phyloP scores from a whole-genome alignment of 2,888 invertebrate species.

The Candidula unifasciata region DNA sequence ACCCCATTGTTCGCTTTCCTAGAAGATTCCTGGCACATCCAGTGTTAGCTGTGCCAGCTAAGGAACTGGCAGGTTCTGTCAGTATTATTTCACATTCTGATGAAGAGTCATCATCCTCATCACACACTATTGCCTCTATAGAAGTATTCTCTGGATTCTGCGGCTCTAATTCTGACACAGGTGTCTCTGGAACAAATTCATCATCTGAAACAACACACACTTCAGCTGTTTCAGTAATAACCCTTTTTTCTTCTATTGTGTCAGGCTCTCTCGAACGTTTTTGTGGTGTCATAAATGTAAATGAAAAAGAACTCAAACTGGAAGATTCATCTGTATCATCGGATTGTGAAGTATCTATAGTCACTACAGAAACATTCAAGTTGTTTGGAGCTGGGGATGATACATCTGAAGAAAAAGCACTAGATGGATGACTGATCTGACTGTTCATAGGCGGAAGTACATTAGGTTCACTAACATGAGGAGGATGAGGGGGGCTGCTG shows the following conservation, averaged over 20 bases:
- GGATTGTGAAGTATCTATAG: constrained; percentile 10
- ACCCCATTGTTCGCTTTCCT: constrained; percentile 18
- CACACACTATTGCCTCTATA: not conserved
- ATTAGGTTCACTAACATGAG: not conserved
- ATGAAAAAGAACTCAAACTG: not conserved
- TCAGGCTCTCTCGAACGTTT: not conserved
- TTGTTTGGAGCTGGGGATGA: not conserved
- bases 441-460: not conserved
- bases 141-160: not conserved
- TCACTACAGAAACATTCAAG: not conserved
- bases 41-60: not conserved
- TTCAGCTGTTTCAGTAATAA: not conserved
- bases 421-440: not conserved
- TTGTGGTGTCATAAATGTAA: not conserved
- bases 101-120: not conserved
- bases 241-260: not conserved
- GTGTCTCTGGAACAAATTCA: not conserved
- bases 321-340: constrained; percentile 15
- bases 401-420: not conserved
- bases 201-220: constrained; percentile 20
- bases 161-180: not conserved
- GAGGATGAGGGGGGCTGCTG: not conserved
- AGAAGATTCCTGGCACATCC: not conserved
- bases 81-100: constrained; percentile 18
- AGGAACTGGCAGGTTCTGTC: not conserved